Percentiles rank a stretch among this genome's conserved stretches.
Conservation (phyloP, 2,113 vertebrate genomes). For the Panthera tigris region DNA sequence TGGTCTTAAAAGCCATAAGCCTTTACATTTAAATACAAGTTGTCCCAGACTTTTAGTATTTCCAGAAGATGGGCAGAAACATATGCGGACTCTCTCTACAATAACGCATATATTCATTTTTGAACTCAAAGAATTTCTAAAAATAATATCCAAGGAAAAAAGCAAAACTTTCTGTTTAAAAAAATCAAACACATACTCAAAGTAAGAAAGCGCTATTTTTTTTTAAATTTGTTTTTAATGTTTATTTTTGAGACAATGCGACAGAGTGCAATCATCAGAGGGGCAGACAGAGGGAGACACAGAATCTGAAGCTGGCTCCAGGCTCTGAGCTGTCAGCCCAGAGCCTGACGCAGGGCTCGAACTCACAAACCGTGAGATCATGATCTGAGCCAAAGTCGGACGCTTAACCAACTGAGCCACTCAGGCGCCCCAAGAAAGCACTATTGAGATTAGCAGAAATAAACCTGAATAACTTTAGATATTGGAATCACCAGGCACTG, state of each 20-base stretch:
- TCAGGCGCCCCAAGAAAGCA: background rate
- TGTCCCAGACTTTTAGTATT: background rate
- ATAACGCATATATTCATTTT: background rate
- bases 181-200: background rate
- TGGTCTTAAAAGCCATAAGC: background rate
- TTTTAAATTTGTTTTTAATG: too few relatives aligned
- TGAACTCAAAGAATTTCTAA: background rate
- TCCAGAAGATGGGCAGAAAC: background rate
- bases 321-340: too few relatives aligned
- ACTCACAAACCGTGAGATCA: too few relatives aligned
- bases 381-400: too few relatives aligned
- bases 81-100: background rate
- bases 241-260: too few relatives aligned
- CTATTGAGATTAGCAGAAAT: background rate
- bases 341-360: too few relatives aligned
- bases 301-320: too few relatives aligned
- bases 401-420: too few relatives aligned
- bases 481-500: background rate
- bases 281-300: too few relatives aligned
- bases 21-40: background rate
- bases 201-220: background rate
- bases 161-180: background rate
- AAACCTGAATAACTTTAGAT: background rate
- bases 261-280: too few relatives aligned
- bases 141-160: slow-evolving; percentile 20